These are phyloP conservation scores for Pyrrhosoma nymphula DNA, from an alignment of 2,888 invertebrate species.

Conservation along the genomic window DNA sequence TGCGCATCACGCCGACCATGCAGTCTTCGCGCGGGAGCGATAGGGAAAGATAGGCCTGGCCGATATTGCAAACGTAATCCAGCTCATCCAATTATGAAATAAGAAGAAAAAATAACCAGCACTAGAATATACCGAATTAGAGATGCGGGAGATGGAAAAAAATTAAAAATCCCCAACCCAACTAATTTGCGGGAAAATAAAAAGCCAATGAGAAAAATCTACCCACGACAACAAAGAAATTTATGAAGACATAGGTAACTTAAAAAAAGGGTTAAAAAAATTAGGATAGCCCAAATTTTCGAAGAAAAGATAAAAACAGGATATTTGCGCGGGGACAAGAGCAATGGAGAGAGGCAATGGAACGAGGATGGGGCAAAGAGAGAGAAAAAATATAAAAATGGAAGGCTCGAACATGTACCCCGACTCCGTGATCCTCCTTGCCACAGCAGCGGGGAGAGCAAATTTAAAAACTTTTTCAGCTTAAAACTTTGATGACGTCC, in stretches of 20 bases:
- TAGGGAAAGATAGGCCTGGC: neutral
- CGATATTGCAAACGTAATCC: neutral
- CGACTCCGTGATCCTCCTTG: slow-evolving; percentile 28
- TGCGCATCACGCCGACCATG: neutral
- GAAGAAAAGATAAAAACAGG: slow-evolving; percentile 8
- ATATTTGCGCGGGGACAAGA: neutral
- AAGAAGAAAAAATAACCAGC: neutral
- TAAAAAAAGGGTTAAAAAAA: neutral
- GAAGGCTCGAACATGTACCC: slow-evolving; percentile 21
- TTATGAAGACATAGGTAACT: neutral
- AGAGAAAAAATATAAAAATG: neutral
- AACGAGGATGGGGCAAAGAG: neutral
- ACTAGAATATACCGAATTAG: neutral
- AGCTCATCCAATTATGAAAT: neutral
- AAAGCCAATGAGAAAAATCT: neutral
- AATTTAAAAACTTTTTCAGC: slow-evolving; percentile 31
- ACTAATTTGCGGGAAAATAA: neutral
- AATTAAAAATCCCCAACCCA: neutral
- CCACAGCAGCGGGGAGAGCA: neutral
- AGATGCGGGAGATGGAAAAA: neutral
- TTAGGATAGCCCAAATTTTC: neutral
- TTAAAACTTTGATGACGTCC: slow-evolving; percentile 36
- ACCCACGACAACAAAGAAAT: neutral
- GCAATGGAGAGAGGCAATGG: neutral
- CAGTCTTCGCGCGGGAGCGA: neutral